Evolutionary conservation across 1,140 invertebrate species (phyloP).

Genomic region (Diachasma alloeum): DNA sequence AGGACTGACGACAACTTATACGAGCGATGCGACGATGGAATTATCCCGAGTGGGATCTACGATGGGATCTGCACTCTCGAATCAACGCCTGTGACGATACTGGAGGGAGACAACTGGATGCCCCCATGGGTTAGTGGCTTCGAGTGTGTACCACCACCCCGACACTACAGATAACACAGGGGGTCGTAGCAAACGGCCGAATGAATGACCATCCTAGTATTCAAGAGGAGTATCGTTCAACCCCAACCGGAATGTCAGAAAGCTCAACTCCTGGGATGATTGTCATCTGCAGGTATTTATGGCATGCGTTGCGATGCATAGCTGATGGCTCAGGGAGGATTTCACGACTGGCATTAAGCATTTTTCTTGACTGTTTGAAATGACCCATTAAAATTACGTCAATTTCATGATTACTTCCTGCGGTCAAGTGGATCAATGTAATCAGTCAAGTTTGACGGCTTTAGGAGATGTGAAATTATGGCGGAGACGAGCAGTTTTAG

Average conservation of each 20-base stretch:
- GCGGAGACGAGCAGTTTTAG: no score
- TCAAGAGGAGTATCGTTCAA: background rate
- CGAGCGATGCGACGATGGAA: background rate
- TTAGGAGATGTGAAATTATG: no score
- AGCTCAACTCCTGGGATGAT: background rate
- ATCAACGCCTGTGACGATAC: constrained; percentile 13
- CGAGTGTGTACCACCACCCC: background rate
- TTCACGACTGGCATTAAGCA: no score
- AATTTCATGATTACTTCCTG: no score
- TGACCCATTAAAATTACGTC: no score
- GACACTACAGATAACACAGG: constrained; percentile 13
- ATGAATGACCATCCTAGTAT: constrained; percentile 12
- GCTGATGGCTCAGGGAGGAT: no score
- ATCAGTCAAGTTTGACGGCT: no score
- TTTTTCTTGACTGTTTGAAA: no score
- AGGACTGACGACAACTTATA: background rate
- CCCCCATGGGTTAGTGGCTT: background rate
- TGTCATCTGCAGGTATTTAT: background rate
- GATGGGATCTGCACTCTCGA: constrained; percentile 11
- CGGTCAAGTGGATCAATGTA: no score
- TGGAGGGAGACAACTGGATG: background rate
- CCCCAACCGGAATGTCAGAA: background rate
- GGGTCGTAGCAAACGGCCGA: constrained; percentile 10
- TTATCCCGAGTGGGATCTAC: constrained; percentile 18
- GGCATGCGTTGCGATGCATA: background rate